Percentiles rank a stretch among this genome's conserved stretches.
phyloP scores from a whole-genome alignment of 2,888 invertebrate genomes.

The Drosophila mimetica region DNA sequence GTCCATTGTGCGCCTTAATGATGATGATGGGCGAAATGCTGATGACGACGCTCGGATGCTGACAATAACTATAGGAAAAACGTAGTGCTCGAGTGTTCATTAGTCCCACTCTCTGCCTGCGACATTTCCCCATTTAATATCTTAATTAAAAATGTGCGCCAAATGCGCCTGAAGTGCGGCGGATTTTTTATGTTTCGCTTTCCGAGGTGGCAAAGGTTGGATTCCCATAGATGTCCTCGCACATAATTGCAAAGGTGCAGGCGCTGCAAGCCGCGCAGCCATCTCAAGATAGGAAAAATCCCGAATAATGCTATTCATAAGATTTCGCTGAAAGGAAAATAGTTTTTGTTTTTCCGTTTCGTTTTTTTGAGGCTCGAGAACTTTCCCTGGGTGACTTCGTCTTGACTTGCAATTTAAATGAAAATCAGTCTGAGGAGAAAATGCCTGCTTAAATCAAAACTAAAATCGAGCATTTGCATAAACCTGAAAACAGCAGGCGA shows the following conservation, averaged over 20 bases:
- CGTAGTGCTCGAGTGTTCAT: slow-evolving; percentile 58
- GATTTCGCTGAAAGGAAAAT: slow-evolving; percentile 66
- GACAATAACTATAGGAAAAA: slow-evolving; percentile 60
- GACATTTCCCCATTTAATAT: slow-evolving; percentile 69
- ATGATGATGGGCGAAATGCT: slow-evolving; percentile 62
- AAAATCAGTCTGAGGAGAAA: slow-evolving; percentile 63
- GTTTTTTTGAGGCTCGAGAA: slow-evolving; percentile 38
- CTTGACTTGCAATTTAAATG: slow-evolving; percentile 73
- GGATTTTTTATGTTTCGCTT: slow-evolving; percentile 11
- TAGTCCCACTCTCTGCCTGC: slow-evolving; percentile 55
- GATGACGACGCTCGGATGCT: slow-evolving; percentile 5
- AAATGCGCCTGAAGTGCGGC: slow-evolving; percentile 57
- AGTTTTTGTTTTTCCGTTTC: slow-evolving; percentile 50
- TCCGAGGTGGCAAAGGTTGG: slow-evolving; percentile 26
- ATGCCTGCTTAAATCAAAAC: slow-evolving; percentile 25
- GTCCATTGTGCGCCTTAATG: slow-evolving; percentile 66
- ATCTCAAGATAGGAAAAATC: slow-evolving; percentile 41
- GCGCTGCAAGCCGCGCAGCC: slow-evolving; percentile 31
- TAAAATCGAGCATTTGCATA: slow-evolving; percentile 54
- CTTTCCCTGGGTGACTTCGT: slow-evolving; percentile 54
- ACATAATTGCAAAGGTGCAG: slow-evolving; percentile 56
- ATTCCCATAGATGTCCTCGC: slow-evolving; percentile 65
- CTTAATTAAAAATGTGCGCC: slow-evolving; percentile 74
- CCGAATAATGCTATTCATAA: slow-evolving; percentile 78
- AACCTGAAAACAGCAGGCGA: slow-evolving; percentile 36